Conservation (phyloP, 2,797 vertebrate genomes). For the Cheirogaleus major region DNA sequence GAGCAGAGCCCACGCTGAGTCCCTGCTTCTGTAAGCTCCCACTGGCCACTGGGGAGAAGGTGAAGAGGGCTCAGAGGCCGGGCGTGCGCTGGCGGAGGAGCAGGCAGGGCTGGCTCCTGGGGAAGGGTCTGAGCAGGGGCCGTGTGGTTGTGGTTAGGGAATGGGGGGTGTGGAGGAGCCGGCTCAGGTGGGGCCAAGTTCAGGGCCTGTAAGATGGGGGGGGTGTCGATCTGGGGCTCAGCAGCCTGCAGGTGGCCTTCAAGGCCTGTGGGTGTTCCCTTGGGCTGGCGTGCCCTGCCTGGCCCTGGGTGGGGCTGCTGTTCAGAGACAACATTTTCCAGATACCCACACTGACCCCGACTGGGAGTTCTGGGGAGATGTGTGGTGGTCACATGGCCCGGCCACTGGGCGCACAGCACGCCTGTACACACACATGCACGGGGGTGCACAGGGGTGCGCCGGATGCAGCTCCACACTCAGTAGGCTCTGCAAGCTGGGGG, state of each 20-base stretch:
- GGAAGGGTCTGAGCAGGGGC: background rate
- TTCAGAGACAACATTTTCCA: background rate
- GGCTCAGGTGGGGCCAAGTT: background rate
- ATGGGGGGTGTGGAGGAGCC: background rate
- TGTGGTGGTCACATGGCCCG: background rate
- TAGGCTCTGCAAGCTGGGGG: rapidly evolving
- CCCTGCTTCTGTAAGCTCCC: background rate
- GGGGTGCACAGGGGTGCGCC: too few species aligned
- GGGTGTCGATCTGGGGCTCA: background rate
- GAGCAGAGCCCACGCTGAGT: background rate
- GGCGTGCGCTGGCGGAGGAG: too few species aligned
- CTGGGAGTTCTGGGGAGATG: background rate
- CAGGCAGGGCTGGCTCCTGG: background rate
- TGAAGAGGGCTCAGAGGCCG: background rate
- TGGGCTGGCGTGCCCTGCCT: background rate
- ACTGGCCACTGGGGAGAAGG: background rate
- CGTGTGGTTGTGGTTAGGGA: background rate
- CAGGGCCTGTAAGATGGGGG: background rate
- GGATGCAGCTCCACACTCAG: too few species aligned
- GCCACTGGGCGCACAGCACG: background rate
- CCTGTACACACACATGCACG: rapidly evolving
- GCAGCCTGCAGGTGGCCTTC: background rate
- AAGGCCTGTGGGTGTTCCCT: rapidly evolving
- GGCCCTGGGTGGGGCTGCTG: too few species aligned
- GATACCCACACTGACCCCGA: background rate